Conservation (phyloP, 2,113 vertebrate genomes). For the Cisticola juncidis region DNA sequence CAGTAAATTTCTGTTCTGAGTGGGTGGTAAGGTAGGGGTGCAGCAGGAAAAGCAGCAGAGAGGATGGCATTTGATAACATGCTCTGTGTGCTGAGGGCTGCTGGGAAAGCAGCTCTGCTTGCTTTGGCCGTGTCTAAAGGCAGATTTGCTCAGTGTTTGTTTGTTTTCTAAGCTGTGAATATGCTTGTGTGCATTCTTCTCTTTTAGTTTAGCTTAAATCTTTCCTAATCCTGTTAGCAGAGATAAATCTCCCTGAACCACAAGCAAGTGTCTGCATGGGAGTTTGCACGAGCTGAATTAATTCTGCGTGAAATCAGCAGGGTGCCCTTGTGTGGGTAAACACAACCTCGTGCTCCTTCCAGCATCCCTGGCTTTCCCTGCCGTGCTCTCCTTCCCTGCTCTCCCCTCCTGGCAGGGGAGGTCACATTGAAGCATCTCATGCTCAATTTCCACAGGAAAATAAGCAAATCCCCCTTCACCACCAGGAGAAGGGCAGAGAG, state of each 20-base stretch:
- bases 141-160: conserved; percentile 9
- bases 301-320: neutral
- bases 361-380: neutral
- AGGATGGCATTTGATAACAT: neutral
- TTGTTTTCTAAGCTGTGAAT: conserved; percentile 23
- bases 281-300: neutral
- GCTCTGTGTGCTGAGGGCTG: neutral
- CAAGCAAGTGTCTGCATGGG: neutral
- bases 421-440: neutral
- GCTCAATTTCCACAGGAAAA: neutral
- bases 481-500: neutral
- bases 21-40: conserved; percentile 29
- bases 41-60: neutral
- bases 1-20: neutral
- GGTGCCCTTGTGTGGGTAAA: neutral
- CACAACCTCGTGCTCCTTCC: neutral
- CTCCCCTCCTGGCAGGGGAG: neutral
- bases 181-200: neutral
- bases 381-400: neutral
- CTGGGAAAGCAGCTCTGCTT: conserved; percentile 8
- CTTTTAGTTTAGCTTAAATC: conserved; percentile 22
- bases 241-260: conserved; percentile 17
- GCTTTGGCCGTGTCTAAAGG: conserved; percentile 2
- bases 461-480: neutral
- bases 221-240: conserved; percentile 40